Evolutionary conservation across 64 coral and sea anemone genomes (phyloP).

Genomic region (Montipora efflorescens): DNA sequence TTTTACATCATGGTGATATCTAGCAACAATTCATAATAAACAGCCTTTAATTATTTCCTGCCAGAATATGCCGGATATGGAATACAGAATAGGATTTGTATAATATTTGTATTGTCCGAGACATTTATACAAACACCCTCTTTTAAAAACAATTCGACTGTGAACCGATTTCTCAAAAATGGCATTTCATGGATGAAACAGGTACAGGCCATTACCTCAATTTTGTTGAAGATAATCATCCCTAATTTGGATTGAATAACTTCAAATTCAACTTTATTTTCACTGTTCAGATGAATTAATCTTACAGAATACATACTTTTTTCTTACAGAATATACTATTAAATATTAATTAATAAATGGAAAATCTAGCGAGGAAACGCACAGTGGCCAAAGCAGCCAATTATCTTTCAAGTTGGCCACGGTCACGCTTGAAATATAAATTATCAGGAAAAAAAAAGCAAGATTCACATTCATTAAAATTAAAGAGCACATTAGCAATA

Average conservation of each 20-base stretch:
- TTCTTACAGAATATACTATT: neutral
- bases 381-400: too few relatives aligned
- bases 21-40: slow-evolving; percentile 83
- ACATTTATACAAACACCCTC: slow-evolving; percentile 33
- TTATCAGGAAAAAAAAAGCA: neutral
- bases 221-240: too few relatives aligned
- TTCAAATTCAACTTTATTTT: neutral
- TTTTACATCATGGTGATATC: slow-evolving; percentile 83
- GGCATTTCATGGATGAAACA: neutral
- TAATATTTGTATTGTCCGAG: too few relatives aligned
- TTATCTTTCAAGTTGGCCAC: too few relatives aligned
- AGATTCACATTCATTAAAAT: neutral
- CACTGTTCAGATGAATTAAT: slow-evolving; percentile 7
- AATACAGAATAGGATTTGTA: too few relatives aligned
- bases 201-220: neutral
- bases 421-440: neutral
- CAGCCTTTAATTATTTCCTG: slow-evolving; percentile 70
- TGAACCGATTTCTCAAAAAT: neutral
- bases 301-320: too few relatives aligned
- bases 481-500: neutral
- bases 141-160: slow-evolving; percentile 37
- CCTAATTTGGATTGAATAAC: too few relatives aligned
- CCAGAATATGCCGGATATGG: slow-evolving; percentile 23
- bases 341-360: neutral
- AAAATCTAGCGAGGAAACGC: neutral